These are phyloP conservation scores for Andricus curvator DNA, from an alignment of 2,888 invertebrate species.

Conservation along the genomic window DNA sequence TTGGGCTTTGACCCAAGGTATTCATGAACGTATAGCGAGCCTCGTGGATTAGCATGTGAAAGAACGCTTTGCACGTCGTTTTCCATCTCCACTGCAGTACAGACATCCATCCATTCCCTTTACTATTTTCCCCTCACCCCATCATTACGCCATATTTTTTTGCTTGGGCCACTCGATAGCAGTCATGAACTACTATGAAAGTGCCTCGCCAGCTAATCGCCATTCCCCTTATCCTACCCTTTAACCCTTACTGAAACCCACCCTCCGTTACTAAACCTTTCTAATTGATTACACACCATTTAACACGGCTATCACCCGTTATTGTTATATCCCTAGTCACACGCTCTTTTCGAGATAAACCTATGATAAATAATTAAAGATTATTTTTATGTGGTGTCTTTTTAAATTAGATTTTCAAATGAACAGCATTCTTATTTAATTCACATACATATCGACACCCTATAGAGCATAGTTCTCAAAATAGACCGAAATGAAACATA, in stretches of 20 bases:
- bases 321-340: slow-evolving; percentile 32
- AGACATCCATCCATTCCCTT: slow-evolving; percentile 3
- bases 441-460: background rate
- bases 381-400: background rate
- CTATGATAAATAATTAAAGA: slow-evolving; percentile 12
- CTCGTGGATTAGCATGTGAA: slow-evolving; percentile 76
- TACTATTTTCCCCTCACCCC: slow-evolving; percentile 19
- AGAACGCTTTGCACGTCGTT: slow-evolving; percentile 74
- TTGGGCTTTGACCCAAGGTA: slow-evolving; percentile 75
- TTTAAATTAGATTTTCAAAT: background rate
- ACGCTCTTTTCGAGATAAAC: slow-evolving; percentile 21
- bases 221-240: slow-evolving; percentile 22
- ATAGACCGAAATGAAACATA: no score
- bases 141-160: slow-evolving; percentile 12
- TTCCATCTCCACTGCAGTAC: slow-evolving; percentile 59
- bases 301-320: slow-evolving; percentile 22
- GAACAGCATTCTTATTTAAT: background rate
- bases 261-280: slow-evolving; percentile 33
- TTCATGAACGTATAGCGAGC: slow-evolving; percentile 72
- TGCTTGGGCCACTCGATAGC: slow-evolving; percentile 1
- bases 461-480: no score
- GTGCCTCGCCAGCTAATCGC: slow-evolving; percentile 29
- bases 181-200: slow-evolving; percentile 29
- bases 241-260: slow-evolving; percentile 25
- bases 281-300: slow-evolving; percentile 40